Percentiles rank a stretch among this genome's conserved stretches.
Conservation (phyloP, 2,113 vertebrate species). For the Brachypodius melanocephalos region DNA sequence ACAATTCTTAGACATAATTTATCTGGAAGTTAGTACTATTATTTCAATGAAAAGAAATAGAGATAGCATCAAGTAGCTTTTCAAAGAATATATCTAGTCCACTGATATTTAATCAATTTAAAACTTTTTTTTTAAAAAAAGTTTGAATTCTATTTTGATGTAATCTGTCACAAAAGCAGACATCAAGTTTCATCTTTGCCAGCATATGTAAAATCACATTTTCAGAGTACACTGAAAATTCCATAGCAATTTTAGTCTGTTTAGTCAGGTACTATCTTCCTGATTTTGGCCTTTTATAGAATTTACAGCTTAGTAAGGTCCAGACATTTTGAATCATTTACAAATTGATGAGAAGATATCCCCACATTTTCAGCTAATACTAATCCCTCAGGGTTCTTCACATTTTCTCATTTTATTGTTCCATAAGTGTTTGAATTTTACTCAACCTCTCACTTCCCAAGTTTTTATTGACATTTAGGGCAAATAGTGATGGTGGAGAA, state of each 20-base stretch:
- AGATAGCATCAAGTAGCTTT: background rate
- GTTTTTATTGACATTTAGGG: background rate
- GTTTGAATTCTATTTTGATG: background rate
- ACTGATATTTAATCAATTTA: background rate
- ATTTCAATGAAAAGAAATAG: background rate
- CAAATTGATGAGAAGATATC: background rate
- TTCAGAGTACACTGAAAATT: background rate
- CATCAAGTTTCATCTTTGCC: background rate
- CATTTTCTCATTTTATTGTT: background rate
- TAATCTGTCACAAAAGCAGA: background rate
- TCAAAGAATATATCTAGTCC: background rate
- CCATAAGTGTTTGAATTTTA: background rate
- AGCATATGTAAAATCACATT: background rate
- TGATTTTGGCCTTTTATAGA: background rate
- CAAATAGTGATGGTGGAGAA: background rate
- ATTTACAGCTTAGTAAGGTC: background rate
- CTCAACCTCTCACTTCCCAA: background rate
- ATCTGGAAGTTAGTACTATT: background rate
- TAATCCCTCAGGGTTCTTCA: background rate
- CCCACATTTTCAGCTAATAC: background rate
- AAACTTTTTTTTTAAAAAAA: too few relatives aligned
- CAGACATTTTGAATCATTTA: background rate
- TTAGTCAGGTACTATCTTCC: background rate
- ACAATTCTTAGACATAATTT: background rate
- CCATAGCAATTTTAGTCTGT: background rate